Evolutionary conservation across 2,113 vertebrate species (phyloP).

Genomic region (Talpa occidentalis): DNA sequence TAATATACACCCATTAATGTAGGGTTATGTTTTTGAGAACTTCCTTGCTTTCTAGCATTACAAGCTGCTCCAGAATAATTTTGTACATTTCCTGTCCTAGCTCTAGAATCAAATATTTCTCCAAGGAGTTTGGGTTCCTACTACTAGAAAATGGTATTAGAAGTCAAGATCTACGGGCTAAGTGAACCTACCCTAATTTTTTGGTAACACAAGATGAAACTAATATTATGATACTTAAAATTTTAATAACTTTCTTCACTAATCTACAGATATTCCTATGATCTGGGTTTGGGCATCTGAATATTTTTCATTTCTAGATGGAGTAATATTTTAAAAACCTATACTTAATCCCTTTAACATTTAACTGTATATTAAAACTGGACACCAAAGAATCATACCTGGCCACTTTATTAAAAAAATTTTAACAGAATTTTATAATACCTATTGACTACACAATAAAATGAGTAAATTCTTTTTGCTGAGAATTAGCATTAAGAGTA

Average conservation of each 20-base stretch:
- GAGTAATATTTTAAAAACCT: slow-evolving; percentile 9
- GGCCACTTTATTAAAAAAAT: neutral
- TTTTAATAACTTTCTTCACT: neutral
- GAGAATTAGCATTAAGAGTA: slow-evolving; percentile 17
- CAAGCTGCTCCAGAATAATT: neutral
- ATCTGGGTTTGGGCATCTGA: neutral
- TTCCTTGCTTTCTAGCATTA: slow-evolving; percentile 4
- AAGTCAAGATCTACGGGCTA: neutral
- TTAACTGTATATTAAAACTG: slow-evolving; percentile 7
- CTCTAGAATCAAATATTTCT: slow-evolving; percentile 22
- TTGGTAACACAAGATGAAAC: neutral
- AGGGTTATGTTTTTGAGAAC: neutral
- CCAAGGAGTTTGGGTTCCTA: neutral
- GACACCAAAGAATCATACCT: neutral
- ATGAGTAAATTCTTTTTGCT: slow-evolving; percentile 8
- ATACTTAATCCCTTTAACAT: slow-evolving; percentile 4
- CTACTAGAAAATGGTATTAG: neutral
- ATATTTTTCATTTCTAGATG: neutral
- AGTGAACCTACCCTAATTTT: neutral
- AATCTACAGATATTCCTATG: slow-evolving; percentile 9
- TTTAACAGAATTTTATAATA: neutral
- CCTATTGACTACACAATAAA: neutral
- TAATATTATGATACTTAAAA: neutral
- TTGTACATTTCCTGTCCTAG: neutral
- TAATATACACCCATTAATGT: neutral